Conservation (phyloP, 2,113 vertebrate genomes). For the Vireo altiloquus region DNA sequence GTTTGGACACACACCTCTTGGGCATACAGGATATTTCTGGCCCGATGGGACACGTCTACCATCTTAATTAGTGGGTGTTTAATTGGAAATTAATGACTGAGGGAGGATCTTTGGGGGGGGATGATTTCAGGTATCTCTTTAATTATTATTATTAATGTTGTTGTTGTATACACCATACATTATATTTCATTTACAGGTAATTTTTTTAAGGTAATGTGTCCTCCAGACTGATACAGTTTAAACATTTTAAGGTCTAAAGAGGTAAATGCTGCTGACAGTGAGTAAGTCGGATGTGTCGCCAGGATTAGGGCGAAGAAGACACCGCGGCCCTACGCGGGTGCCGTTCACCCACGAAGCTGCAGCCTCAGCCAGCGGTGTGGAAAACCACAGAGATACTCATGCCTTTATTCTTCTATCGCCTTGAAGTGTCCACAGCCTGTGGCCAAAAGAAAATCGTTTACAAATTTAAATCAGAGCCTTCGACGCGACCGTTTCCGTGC, state of each 20-base stretch:
- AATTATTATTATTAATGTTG: neutral
- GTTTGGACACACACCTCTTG: neutral
- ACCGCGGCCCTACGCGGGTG: neutral
- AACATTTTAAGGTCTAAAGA: neutral
- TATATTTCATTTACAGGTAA: neutral
- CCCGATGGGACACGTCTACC: neutral
- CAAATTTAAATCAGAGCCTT: neutral
- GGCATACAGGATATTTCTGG: neutral
- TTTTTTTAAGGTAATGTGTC: neutral
- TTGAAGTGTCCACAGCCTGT: neutral
- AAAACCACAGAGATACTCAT: rapidly evolving
- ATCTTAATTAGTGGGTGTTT: neutral
- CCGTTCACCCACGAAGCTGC: neutral
- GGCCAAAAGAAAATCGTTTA: neutral
- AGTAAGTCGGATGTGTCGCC: rapidly evolving
- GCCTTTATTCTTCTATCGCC: neutral
- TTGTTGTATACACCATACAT: neutral
- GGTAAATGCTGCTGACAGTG: neutral
- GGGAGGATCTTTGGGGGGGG: rapidly evolving
- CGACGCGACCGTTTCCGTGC: rapidly evolving
- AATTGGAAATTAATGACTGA: neutral
- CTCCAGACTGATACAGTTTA: neutral
- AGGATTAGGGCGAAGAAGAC: neutral
- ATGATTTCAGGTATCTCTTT: neutral
- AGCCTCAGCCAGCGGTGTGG: neutral